Conservation (phyloP, 2,113 vertebrate species). For the Engystomops pustulosus region DNA sequence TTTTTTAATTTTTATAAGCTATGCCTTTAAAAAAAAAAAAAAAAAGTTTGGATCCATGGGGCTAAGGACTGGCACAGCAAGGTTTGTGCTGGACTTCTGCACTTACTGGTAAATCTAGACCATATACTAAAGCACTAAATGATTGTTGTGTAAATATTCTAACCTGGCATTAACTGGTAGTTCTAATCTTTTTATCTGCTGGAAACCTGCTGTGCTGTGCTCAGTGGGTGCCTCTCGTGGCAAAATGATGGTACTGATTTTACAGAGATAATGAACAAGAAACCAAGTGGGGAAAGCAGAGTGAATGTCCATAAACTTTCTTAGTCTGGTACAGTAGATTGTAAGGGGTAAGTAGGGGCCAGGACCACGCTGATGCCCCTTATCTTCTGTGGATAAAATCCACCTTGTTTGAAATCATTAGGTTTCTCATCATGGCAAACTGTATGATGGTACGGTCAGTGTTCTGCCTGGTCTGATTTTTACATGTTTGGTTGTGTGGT, state of each 20-base stretch:
- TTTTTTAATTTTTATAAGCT: not conserved
- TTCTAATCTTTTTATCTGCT: not conserved
- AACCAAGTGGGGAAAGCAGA: not conserved
- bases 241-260: conserved; percentile 2
- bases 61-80: not conserved
- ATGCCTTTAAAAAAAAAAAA: conserved; percentile 39
- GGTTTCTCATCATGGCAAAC: too few species aligned
- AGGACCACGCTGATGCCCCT: too few species aligned
- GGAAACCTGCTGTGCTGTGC: not conserved
- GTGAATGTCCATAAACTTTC: too few species aligned
- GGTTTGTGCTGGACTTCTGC: not conserved
- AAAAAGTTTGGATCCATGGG: not conserved
- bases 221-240: not conserved
- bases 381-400: too few species aligned
- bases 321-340: too few species aligned
- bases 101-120: conserved; percentile 5
- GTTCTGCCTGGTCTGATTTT: not conserved
- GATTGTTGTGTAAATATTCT: conserved; percentile 47
- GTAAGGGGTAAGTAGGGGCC: too few species aligned
- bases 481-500: not conserved
- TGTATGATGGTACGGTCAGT: conserved; percentile 22
- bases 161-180: not conserved
- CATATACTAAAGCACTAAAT: conserved; percentile 41
- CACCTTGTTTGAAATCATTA: too few species aligned
- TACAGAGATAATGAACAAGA: not conserved